Percentiles rank a stretch among this genome's conserved stretches.
Evolutionary conservation across 2,113 vertebrate genomes (phyloP).

Genomic region (Artemisiospiza belli): DNA sequence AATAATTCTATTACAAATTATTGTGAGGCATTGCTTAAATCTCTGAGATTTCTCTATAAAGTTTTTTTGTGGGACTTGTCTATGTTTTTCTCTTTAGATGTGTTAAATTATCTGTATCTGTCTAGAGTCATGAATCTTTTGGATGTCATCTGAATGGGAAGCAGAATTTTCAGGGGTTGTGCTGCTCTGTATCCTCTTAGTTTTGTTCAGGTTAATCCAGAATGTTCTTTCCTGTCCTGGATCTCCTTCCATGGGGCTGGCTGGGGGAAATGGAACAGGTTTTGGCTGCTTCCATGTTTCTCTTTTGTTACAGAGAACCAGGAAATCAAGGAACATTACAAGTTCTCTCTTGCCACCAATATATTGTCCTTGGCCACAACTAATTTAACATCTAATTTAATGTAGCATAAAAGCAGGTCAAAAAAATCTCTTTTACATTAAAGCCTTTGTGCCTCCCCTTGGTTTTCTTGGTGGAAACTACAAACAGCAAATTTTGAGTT

Average conservation of each 20-base stretch:
- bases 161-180: not conserved
- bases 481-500: not conserved
- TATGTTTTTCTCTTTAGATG: not conserved
- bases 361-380: not conserved
- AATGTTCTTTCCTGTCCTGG: not conserved
- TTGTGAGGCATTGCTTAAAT: not conserved
- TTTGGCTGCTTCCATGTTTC: not conserved
- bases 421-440: not conserved
- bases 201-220: not conserved
- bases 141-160: not conserved
- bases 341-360: not conserved
- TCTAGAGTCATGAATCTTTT: not conserved
- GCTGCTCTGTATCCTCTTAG: not conserved
- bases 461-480: not conserved
- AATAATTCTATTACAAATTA: not conserved
- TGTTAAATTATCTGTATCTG: not conserved
- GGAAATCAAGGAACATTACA: not conserved
- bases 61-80: not conserved
- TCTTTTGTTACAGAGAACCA: not conserved
- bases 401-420: not conserved
- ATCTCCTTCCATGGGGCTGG: not conserved
- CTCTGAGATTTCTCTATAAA: not conserved
- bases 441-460: not conserved
- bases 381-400: not conserved
- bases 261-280: not conserved